Evolutionary conservation across 2,113 vertebrate species (phyloP), one percentile per base, ranked within the genome.

Genomic region (Myotis brandtii): DNA sequence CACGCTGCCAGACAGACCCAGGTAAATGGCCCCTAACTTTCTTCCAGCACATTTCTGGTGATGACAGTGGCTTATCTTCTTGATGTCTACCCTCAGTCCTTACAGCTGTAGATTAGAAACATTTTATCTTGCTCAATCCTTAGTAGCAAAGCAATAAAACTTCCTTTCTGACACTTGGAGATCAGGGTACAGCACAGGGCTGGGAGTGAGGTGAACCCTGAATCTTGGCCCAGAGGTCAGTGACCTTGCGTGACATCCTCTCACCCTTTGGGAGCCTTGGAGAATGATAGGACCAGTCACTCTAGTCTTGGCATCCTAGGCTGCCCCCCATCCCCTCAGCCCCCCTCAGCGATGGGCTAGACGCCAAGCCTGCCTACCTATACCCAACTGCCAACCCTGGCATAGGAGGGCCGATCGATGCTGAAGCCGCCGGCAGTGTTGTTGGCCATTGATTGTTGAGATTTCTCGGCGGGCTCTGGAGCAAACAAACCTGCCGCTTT

Each of bases 391-490:
- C 95, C 87, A 83, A 52, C 82, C 75, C 80, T 73, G 34, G 75
- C 56, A 94, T 34, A 72, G 30, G 12, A 96, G 59, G 93, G 95
- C 97, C 89, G 32, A 97, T 98, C 95, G 14, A 98, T 97, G 91
- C 91, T 6, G 59, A 93, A 96, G 97, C 93, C 21, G 5, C 95
- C 32, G 25, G 91, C 97, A 89, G 93, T 93, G 91, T 96, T 97
- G 94, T 81, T 97, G 95, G 90, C 79, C 97, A 98, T 98, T 96
- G 97, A 98, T 97, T 97, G 97, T 96, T 97, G 96, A 91, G 96
- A 96, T 98, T 97, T 97, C 97, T 97, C 80, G 0, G 73, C 21
- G 48, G 97, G 93, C 86, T 96, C 90, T 6, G 66, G 95, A 97
- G 96, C 94, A 98, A 98, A 98, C 96, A 98, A 97, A 98, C 96